These are phyloP conservation scores for Ophiothrix spiculata DNA, from an alignment of 35 echinoderm and acorn worm species.

Conservation along the genomic window DNA sequence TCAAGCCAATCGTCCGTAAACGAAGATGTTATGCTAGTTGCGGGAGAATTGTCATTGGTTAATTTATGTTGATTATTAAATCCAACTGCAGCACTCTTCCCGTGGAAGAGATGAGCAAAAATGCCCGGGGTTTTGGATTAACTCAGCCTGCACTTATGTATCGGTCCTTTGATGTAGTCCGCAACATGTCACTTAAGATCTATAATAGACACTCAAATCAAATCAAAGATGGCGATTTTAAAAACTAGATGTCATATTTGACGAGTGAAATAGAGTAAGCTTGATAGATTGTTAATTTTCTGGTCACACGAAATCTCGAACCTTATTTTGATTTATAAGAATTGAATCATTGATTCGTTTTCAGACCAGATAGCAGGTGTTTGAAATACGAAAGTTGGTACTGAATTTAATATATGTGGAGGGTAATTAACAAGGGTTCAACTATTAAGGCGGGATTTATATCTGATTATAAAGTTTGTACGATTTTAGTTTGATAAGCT, in stretches of 20 bases:
- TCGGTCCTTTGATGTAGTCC: background rate
- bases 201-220: background rate
- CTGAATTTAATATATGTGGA: too few species aligned
- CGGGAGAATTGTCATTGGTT: background rate
- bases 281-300: background rate
- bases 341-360: background rate
- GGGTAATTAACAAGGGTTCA: too few species aligned
- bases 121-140: background rate
- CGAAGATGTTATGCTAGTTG: background rate
- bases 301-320: background rate
- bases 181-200: background rate
- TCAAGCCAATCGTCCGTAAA: background rate
- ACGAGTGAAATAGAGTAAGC: background rate
- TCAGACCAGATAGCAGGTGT: background rate
- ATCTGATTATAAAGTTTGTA: too few species aligned
- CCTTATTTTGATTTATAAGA: background rate
- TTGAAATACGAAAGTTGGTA: too few species aligned
- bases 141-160: background rate
- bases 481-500: too few species aligned
- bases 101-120: background rate
- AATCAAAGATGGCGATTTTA: background rate
- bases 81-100: background rate
- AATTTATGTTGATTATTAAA: conserved; percentile 2
- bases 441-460: too few species aligned
- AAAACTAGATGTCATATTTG: background rate